These are phyloP conservation scores for Cheilosia vulpina DNA, from an alignment of 2,888 invertebrate species.

Conservation along the genomic window DNA sequence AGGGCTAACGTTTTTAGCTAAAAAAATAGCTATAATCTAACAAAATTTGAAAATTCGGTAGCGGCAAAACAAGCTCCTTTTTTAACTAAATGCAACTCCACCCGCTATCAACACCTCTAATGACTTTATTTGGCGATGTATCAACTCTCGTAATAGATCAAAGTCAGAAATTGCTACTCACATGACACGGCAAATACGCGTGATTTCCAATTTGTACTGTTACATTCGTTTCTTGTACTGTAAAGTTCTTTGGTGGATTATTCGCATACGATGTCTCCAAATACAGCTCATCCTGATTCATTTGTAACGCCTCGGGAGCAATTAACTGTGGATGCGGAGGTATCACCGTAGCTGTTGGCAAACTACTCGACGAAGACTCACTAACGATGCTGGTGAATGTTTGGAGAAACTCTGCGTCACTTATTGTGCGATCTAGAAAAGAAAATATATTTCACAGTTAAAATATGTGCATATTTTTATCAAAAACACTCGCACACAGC, in stretches of 20 bases:
- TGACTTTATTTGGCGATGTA: no score
- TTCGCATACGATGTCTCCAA: slow-evolving; percentile 77
- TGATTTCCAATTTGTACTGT: slow-evolving; percentile 95
- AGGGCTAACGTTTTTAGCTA: no score
- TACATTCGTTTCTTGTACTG: slow-evolving; percentile 87
- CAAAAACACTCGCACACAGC: neutral
- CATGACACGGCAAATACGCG: slow-evolving; percentile 95
- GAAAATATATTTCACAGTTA: slow-evolving; percentile 39
- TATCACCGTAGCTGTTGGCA: slow-evolving; percentile 74
- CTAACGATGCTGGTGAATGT: slow-evolving; percentile 69
- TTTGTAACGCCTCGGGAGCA: slow-evolving; percentile 78
- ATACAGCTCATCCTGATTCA: slow-evolving; percentile 80
- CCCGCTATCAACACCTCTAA: no score
- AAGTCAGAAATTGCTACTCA: slow-evolving; percentile 80
- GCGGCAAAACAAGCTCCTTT: no score
- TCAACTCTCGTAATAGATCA: neutral
- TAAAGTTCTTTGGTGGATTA: slow-evolving; percentile 77
- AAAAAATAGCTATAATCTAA: no score
- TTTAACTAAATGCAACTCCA: no score
- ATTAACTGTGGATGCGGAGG: slow-evolving; percentile 72
- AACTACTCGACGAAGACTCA: slow-evolving; percentile 54
- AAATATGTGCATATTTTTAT: neutral
- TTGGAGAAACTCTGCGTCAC: slow-evolving; percentile 78
- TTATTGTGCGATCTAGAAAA: slow-evolving; percentile 79
- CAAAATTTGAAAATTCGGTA: no score